Conservation (phyloP, 92 coral and sea anemone species). For the Paramuricea clavata region DNA sequence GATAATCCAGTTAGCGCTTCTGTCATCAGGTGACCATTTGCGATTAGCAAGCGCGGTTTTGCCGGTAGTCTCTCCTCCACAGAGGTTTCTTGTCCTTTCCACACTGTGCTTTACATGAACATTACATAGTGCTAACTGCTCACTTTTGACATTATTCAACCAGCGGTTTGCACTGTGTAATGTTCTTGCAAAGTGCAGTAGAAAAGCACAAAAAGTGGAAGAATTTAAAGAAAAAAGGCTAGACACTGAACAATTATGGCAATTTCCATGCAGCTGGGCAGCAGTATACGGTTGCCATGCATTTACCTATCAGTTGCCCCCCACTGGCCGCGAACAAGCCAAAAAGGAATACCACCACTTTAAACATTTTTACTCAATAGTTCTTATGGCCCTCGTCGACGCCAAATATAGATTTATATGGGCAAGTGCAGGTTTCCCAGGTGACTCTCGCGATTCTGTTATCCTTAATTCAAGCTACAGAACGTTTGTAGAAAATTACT, state of each 20-base stretch:
- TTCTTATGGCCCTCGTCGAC: constrained; percentile 57
- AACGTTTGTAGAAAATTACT: constrained; percentile 41
- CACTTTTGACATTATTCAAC: no score
- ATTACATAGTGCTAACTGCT: no score
- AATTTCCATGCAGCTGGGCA: constrained; percentile 57
- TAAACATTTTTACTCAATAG: constrained; percentile 62
- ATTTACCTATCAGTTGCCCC: constrained; percentile 43
- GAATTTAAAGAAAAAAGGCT: constrained; percentile 42
- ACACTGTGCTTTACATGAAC: no score
- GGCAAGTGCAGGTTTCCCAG: constrained; percentile 66
- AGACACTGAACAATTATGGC: constrained; percentile 57
- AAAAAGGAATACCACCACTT: constrained; percentile 63
- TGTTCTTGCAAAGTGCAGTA: no score
- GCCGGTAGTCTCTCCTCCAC: no score
- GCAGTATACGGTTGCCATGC: constrained; percentile 53
- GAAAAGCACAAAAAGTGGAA: constrained; percentile 29
- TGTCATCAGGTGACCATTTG: no score
- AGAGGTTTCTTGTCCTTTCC: no score
- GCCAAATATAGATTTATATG: constrained; percentile 61
- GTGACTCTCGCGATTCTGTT: constrained; percentile 59
- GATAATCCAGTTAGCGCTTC: no score
- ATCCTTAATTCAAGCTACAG: constrained; percentile 59
- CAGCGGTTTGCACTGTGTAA: no score
- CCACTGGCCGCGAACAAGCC: constrained; percentile 42
- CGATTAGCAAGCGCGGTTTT: no score